Conservation (phyloP, 1,140 invertebrate species). For the Ruditapes philippinarum region DNA sequence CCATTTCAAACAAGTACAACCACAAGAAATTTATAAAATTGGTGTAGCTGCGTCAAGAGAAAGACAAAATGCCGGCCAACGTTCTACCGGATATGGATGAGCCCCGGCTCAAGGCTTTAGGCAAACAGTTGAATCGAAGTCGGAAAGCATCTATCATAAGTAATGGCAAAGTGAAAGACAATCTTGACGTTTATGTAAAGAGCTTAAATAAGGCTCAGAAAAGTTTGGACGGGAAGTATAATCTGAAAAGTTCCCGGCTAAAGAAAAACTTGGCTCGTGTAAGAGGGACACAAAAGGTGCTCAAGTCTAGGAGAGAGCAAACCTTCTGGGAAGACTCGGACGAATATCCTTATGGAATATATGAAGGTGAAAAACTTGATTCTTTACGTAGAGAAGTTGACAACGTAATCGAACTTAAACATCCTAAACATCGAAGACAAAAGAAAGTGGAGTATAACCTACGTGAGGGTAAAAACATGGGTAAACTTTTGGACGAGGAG, state of each 20-base stretch:
- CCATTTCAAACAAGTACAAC: too few species aligned
- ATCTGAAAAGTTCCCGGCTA: background rate
- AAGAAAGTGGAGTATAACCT: slow-evolving; percentile 31
- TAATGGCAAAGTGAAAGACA: background rate
- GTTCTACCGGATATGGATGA: slow-evolving; percentile 63
- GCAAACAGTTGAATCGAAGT: slow-evolving; percentile 54
- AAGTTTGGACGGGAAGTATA: slow-evolving; percentile 42
- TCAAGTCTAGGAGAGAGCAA: slow-evolving; percentile 38
- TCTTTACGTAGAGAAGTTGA: slow-evolving; percentile 48
- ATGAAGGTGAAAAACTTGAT: slow-evolving; percentile 44
- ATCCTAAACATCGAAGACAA: slow-evolving; percentile 38
- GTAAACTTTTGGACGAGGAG: slow-evolving; percentile 28
- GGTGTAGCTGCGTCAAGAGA: too few species aligned
- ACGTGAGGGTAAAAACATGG: slow-evolving; percentile 7
- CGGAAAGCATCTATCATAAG: slow-evolving; percentile 49
- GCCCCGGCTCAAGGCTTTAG: slow-evolving; percentile 47
- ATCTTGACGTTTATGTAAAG: slow-evolving; percentile 42
- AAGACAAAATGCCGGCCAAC: slow-evolving; percentile 44
- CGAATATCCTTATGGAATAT: slow-evolving; percentile 53
- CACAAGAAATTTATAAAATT: too few species aligned
- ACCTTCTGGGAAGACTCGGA: slow-evolving; percentile 60
- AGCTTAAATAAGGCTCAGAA: slow-evolving; percentile 50
- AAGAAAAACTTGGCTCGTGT: slow-evolving; percentile 44
- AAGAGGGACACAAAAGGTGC: slow-evolving; percentile 51
- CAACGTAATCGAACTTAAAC: slow-evolving; percentile 39